These are phyloP conservation scores for Thunnus thynnus DNA, from an alignment of 2,113 vertebrate genomes.

Conservation along the genomic window DNA sequence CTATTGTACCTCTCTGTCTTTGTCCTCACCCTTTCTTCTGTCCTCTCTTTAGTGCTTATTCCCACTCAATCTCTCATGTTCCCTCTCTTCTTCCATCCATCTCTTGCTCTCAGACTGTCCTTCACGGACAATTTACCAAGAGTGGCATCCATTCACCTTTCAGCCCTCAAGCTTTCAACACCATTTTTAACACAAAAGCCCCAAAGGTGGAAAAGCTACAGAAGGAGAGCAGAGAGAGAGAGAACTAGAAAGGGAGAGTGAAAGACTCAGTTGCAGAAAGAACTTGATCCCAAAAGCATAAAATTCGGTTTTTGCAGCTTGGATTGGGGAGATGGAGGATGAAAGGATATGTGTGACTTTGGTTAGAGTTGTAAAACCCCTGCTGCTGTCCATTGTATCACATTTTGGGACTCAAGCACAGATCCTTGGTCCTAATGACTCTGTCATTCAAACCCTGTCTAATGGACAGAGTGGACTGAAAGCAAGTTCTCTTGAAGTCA, in stretches of 20 bases:
- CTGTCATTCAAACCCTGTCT: constrained; percentile 42
- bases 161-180: constrained; percentile 63
- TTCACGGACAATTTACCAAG: constrained; percentile 76
- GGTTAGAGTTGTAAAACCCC: constrained; percentile 22
- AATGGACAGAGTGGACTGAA: constrained; percentile 30
- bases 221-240: constrained; percentile 32
- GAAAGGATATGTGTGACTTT: constrained; percentile 28
- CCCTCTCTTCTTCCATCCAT: constrained; percentile 36
- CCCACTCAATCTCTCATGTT: constrained; percentile 37
- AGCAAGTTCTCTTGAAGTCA: constrained; percentile 25
- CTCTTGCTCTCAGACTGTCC: constrained; percentile 56
- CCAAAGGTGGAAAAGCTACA: constrained; percentile 46
- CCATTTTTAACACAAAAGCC: constrained; percentile 66
- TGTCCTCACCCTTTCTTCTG: constrained; percentile 10
- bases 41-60: constrained; percentile 22
- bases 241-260: constrained; percentile 26
- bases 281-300: constrained; percentile 55
- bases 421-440: constrained; percentile 19
- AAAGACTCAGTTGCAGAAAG: constrained; percentile 33
- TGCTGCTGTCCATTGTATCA: constrained; percentile 29
- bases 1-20: background rate
- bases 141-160: constrained; percentile 68
- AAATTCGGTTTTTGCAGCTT: constrained; percentile 49
- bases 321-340: constrained; percentile 27
- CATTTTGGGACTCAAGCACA: constrained; percentile 26